Percentiles rank a stretch among this genome's conserved stretches.
Evolutionary conservation across 2,888 invertebrate genomes (phyloP).

Genomic region (Halictus quadricinctus): DNA sequence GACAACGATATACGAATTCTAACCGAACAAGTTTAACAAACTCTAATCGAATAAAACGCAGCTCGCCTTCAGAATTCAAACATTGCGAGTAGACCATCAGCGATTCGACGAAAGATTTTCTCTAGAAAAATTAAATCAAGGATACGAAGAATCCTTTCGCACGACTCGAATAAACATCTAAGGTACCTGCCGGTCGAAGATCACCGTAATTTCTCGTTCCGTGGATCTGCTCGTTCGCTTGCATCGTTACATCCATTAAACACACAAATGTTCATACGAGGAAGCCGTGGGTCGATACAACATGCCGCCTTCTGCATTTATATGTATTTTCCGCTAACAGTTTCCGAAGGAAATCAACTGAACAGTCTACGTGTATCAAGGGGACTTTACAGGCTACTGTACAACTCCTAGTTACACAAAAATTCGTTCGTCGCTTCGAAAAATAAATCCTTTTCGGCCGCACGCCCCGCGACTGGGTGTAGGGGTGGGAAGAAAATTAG

Average conservation of each 20-base stretch:
- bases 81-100: not conserved
- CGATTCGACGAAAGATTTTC: not conserved
- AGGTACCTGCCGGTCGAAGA: constrained; percentile 17
- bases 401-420: constrained; percentile 18
- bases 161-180: constrained; percentile 12
- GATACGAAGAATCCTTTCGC: not conserved
- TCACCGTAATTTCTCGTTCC: constrained; percentile 15
- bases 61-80: not conserved
- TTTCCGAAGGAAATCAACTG: not conserved
- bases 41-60: not conserved
- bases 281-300: constrained; percentile 24
- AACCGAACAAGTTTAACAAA: not conserved
- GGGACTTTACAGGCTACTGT: constrained; percentile 28
- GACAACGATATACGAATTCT: not conserved
- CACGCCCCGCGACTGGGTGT: not conserved
- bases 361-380: constrained; percentile 9
- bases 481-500: not conserved
- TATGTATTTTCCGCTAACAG: not conserved
- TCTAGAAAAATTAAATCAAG: not conserved
- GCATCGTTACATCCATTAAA: constrained; percentile 8
- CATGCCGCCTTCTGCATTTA: not conserved
- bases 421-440: constrained; percentile 20
- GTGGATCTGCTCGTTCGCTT: constrained; percentile 9
- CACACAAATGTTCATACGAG: constrained; percentile 22
- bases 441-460: constrained; percentile 27